These are phyloP conservation scores for Archilochus colubris DNA, from an alignment of 2,113 vertebrate species.

Conservation along the genomic window DNA sequence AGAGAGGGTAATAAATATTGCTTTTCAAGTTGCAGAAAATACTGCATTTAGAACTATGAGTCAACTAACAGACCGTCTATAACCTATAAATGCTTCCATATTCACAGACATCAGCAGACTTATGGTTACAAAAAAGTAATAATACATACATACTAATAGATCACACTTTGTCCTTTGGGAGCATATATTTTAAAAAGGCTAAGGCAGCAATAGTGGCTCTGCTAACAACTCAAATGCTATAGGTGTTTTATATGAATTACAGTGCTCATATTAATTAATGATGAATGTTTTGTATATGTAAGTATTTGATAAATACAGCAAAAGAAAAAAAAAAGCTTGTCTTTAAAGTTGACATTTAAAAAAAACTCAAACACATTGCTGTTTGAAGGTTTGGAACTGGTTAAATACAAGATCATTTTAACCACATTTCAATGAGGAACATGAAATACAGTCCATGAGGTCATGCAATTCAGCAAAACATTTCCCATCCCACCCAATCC, in stretches of 20 bases:
- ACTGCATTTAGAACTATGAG: slow-evolving; percentile 77
- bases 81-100: slow-evolving; percentile 76
- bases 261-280: slow-evolving; percentile 75
- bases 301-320: slow-evolving; percentile 70
- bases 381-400: slow-evolving; percentile 57
- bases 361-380: background rate
- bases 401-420: slow-evolving; percentile 72
- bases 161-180: slow-evolving; percentile 78
- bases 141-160: slow-evolving; percentile 80
- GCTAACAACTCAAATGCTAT: slow-evolving; percentile 77
- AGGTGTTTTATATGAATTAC: slow-evolving; percentile 80
- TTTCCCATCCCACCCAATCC: background rate
- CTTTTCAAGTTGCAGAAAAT: slow-evolving; percentile 79
- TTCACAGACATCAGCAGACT: slow-evolving; percentile 79
- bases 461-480: slow-evolving; percentile 71
- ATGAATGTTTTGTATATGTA: slow-evolving; percentile 64
- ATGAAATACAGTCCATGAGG: slow-evolving; percentile 73
- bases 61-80: slow-evolving; percentile 64
- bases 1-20: slow-evolving; percentile 78
- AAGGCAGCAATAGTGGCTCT: slow-evolving; percentile 76
- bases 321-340: slow-evolving; percentile 48
- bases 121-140: slow-evolving; percentile 76
- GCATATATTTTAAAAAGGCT: slow-evolving; percentile 79
- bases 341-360: slow-evolving; percentile 18
- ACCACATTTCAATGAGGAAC: slow-evolving; percentile 70